Base-by-base conservation (phyloP, 2,888 invertebrate species). In the Ctena decussata region DNA sequence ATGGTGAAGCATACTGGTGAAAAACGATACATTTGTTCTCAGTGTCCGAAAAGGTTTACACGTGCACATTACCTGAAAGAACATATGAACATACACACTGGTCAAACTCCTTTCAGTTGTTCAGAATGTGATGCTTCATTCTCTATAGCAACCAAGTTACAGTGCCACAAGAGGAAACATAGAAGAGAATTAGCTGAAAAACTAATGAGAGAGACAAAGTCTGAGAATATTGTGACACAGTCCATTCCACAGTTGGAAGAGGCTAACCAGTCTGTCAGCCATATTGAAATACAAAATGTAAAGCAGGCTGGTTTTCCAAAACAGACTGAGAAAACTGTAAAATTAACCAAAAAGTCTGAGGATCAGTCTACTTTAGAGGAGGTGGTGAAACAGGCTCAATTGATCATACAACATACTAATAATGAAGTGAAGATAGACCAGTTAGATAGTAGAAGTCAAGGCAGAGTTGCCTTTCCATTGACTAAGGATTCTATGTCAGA, bases 61-160 rank as follows among this genome's bases (percentile, higher is more conserved):
- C 72, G 72, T 8, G 46, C 41, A 2, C 27, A 41, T n/a, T 72
- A 72, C 44, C 72, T 72, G 1, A 44, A 44, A 12, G 72, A 72
- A 24, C 72, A 72, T 24, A 72, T 72, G 72, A 72, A 72, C 30
- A 27, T 37, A 11, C 72, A 72, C 27, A 41, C 15, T 21, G 72
- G 72, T 8, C 6, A 39, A 41, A 72, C 72, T 0, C 72, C 72
- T 8, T 72, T n/a, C 39, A 11, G 24, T 6, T 72, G 72, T 27
- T 72, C 72, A 11, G 41, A 41, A 18, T 72, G 72, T 46, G 46
- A 15, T 30, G 44, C 46, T 30, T 8, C 32, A 1, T 72, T 72
- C 44, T 46, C 41, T 1, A 8, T 44, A 27, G 27, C 41, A 2
- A 46, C 41, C 39, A 72, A 72, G 24, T 72, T 72, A 30, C 27